A percentile compares a stretch with the other conserved stretches of the same genome.
Conservation (phyloP, 2,797 vertebrate genomes). For the Mormyrus proboscirostris region DNA sequence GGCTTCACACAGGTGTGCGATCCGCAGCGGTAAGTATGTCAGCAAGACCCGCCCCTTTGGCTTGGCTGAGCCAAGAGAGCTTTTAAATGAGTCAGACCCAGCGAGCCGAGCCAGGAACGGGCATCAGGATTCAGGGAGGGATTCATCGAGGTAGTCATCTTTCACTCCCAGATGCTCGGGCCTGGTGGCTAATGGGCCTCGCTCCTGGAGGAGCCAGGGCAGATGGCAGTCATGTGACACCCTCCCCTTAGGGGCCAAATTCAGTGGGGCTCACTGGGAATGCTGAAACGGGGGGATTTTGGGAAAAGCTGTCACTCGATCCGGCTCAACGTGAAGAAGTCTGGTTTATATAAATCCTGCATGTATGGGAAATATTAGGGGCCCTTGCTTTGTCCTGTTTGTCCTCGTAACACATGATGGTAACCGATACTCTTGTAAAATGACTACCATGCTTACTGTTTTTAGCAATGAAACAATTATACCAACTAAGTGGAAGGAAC, state of each 20-base stretch:
- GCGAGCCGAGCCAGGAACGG: background rate
- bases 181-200: background rate
- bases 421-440: background rate
- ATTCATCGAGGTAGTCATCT: slow-evolving; percentile 2
- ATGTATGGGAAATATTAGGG: background rate
- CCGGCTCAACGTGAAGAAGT: background rate
- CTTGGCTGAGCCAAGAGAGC: background rate
- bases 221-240: background rate
- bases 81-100: background rate
- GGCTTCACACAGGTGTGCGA: background rate
- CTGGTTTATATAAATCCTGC: slow-evolving; percentile 2
- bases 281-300: background rate
- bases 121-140: background rate
- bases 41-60: too few relatives aligned
- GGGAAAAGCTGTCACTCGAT: background rate
- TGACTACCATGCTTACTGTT: background rate
- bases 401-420: background rate
- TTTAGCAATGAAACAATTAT: background rate
- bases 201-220: background rate
- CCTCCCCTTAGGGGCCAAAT: background rate
- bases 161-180: background rate
- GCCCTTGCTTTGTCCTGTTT: background rate
- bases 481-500: background rate
- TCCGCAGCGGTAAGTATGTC: background rate
- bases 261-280: background rate